Evolutionary conservation across 2,888 invertebrate species (phyloP).

Genomic region (Eilema caniola): DNA sequence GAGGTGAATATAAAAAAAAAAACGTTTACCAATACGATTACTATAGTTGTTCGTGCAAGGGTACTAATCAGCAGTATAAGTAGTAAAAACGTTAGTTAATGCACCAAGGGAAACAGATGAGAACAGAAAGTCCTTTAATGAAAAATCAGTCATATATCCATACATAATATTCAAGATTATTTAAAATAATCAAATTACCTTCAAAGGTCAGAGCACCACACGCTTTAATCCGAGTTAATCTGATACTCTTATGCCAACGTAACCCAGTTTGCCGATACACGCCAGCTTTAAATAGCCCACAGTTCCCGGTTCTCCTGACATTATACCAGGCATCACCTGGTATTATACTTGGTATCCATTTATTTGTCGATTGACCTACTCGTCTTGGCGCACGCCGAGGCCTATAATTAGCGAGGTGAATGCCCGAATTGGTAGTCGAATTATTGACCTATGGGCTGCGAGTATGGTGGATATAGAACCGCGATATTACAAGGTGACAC

Average conservation of each 20-base stretch:
- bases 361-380: constrained; percentile 37
- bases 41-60: no score
- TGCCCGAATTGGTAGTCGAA: constrained; percentile 25
- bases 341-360: constrained; percentile 10
- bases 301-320: constrained; percentile 17
- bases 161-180: background rate
- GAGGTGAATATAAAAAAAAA: no score
- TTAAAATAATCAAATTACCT: background rate
- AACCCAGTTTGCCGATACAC: background rate
- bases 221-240: background rate
- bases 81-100: no score
- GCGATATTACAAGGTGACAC: background rate
- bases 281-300: background rate
- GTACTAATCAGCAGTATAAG: no score
- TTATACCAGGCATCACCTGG: constrained; percentile 14
- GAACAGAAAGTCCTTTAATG: no score
- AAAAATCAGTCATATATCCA: background rate
- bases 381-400: constrained; percentile 33
- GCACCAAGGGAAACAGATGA: no score
- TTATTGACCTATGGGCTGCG: constrained; percentile 17
- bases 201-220: background rate
- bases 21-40: no score
- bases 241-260: background rate
- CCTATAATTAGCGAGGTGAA: constrained; percentile 35
- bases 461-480: constrained; percentile 8